A percentile compares a stretch with the other conserved stretches of the same genome.
These are phyloP conservation scores for Chrysoperla carnea DNA, from an alignment of 1,140 invertebrate genomes.

Conservation along the genomic window DNA sequence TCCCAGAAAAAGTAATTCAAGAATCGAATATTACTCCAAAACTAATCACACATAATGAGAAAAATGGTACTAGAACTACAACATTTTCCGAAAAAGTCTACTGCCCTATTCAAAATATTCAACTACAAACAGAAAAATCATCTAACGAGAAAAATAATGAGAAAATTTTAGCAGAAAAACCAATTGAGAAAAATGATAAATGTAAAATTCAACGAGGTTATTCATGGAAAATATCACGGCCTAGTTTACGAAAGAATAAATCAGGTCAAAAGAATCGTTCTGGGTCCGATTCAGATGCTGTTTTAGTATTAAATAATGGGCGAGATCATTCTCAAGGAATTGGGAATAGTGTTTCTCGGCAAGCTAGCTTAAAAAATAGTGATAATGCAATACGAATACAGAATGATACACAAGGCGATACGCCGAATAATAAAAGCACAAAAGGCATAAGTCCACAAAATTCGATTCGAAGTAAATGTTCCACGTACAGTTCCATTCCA, in stretches of 20 bases:
- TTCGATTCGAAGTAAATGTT: slow-evolving; percentile 32
- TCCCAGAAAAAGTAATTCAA: background rate
- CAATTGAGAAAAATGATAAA: slow-evolving; percentile 14
- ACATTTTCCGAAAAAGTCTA: slow-evolving; percentile 19
- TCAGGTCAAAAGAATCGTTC: slow-evolving; percentile 26
- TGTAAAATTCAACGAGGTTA: slow-evolving; percentile 41
- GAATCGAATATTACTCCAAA: slow-evolving; percentile 7
- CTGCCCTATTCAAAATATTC: slow-evolving; percentile 3
- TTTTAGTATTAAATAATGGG: slow-evolving; percentile 44
- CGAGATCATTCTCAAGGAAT: slow-evolving; percentile 54
- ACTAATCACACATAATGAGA: slow-evolving; percentile 22
- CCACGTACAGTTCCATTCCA: slow-evolving; percentile 17
- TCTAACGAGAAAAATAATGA: background rate
- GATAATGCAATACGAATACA: slow-evolving; percentile 30
- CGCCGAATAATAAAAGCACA: slow-evolving; percentile 33
- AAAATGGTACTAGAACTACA: slow-evolving; percentile 19
- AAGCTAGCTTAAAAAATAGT: slow-evolving; percentile 30
- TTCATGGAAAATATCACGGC: slow-evolving; percentile 48
- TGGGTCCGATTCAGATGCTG: slow-evolving; percentile 34
- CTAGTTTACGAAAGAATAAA: slow-evolving; percentile 39
- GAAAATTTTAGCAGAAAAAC: background rate
- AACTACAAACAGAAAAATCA: background rate
- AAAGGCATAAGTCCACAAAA: slow-evolving; percentile 52
- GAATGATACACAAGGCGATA: slow-evolving; percentile 49
- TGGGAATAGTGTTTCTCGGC: slow-evolving; percentile 30